Base-by-base conservation (phyloP, 2,888 invertebrate species). In the Epinotia ramella region DNA sequence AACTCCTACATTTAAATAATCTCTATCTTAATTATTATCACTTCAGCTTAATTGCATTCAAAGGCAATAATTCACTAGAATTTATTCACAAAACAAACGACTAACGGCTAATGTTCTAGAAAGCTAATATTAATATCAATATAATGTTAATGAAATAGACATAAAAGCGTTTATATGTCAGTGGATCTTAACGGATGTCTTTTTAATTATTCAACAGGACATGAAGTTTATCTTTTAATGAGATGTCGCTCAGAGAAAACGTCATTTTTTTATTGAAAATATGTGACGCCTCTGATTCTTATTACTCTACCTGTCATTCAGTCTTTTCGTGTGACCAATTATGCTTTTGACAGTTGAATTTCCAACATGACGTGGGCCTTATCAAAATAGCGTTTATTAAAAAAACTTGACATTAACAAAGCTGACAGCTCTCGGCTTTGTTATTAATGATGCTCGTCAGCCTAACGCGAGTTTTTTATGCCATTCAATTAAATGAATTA, bases 281-380 rank as follows among this genome's bases (percentile, higher is more conserved):
- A 81, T 74, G 78, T 79, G 68, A 73, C 74, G 82, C 80, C 86
- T 87, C 87, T 86, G 87, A 86, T 84, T 81, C 77, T 80, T 85
- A 85, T 87, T 88, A 87, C 84, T 85, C 87, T 83, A 86, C 86
- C 87, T 87, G 89, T 86, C 89, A 84, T 82, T 81, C 84, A 80
- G 84, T 84, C 88, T 87, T 88, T 91, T 87, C 89, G 86, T 88
- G 89, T 88, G 90, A 93, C 94, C 95, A 95, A 95, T 95, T 95
- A 95, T 89, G 90, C 86, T 92, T 93, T 89, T 94, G 95, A 95
- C 95, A 95, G 95, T 91, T 94, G 90, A 94, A 92, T 94, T 93
- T 94, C 91, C 89, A 90, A 94, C 93, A 93, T 94, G 95, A 95
- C 94, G 92, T 92, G 93, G 94, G 95, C 95, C 95, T 95, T 95